Percentiles rank a stretch among this genome's conserved stretches.
Conservation (phyloP, 2,888 invertebrate genomes). For the Coleophora flavipennella region DNA sequence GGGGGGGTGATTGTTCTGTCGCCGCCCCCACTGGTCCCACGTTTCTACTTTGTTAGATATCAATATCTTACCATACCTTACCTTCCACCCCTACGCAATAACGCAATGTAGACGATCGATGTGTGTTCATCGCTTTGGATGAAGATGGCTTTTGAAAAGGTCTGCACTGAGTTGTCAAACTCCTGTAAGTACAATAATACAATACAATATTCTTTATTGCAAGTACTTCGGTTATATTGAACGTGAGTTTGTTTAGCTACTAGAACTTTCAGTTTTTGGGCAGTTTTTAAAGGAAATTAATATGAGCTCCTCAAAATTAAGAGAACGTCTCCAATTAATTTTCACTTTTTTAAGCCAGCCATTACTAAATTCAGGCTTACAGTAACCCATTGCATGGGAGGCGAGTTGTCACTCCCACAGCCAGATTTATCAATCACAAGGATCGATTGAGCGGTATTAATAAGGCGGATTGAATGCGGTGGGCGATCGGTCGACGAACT, state of each 20-base stretch:
- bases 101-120: too few relatives aligned
- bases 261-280: too few relatives aligned
- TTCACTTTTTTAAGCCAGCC: slow-evolving; percentile 8
- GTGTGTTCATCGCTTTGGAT: too few relatives aligned
- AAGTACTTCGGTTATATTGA: too few relatives aligned
- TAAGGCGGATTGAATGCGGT: slow-evolving; percentile 52
- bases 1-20: slow-evolving; percentile 7
- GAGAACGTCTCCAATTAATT: slow-evolving; percentile 16
- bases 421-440: slow-evolving; percentile 57
- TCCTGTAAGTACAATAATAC: too few relatives aligned
- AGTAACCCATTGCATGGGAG: slow-evolving; percentile 16
- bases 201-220: too few relatives aligned
- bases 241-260: too few relatives aligned
- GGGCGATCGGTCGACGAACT: slow-evolving; percentile 71
- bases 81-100: too few relatives aligned
- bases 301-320: slow-evolving; percentile 11
- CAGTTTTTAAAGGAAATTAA: too few relatives aligned
- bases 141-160: too few relatives aligned
- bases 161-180: neutral
- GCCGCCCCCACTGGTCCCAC: slow-evolving; percentile 21
- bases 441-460: slow-evolving; percentile 64
- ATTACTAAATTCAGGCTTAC: neutral
- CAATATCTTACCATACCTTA: too few relatives aligned
- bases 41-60: slow-evolving; percentile 1
- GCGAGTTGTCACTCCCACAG: slow-evolving; percentile 51